Evolutionary conservation across 2,888 invertebrate genomes (phyloP).

Genomic region (Dynastes hyllus): DNA sequence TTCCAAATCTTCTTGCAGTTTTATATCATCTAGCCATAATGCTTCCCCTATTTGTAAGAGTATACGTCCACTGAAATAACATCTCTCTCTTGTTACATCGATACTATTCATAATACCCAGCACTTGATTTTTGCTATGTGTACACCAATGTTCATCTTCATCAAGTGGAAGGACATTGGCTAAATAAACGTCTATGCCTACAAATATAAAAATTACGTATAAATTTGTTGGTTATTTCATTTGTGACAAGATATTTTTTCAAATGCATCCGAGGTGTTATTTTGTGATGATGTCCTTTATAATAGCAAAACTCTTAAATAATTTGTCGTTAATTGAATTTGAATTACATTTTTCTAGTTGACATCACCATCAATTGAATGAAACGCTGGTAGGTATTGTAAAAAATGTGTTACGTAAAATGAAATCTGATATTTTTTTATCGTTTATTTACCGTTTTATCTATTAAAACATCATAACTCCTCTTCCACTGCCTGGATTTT

Average conservation of each 20-base stretch:
- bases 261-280: too few relatives aligned
- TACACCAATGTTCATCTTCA: conserved; percentile 62
- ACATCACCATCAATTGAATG: too few relatives aligned
- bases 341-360: too few relatives aligned
- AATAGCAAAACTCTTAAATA: background rate
- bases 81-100: conserved; percentile 56
- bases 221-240: background rate
- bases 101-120: conserved; percentile 39
- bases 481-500: too few relatives aligned
- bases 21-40: conserved; percentile 79
- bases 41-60: conserved; percentile 76
- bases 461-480: too few relatives aligned
- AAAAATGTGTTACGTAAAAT: too few relatives aligned
- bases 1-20: conserved; percentile 74
- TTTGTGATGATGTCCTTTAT: too few relatives aligned
- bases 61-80: conserved; percentile 71
- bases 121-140: conserved; percentile 47
- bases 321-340: too few relatives aligned
- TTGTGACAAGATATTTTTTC: too few relatives aligned
- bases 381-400: too few relatives aligned
- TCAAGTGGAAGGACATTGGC: conserved; percentile 66
- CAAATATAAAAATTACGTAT: conserved; percentile 6
- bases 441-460: too few relatives aligned
- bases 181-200: conserved; percentile 62
- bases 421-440: too few relatives aligned